Percentiles rank a stretch among this genome's conserved stretches.
Conservation (phyloP, 2,113 vertebrate species). For the Hemiscyllium ocellatum region DNA sequence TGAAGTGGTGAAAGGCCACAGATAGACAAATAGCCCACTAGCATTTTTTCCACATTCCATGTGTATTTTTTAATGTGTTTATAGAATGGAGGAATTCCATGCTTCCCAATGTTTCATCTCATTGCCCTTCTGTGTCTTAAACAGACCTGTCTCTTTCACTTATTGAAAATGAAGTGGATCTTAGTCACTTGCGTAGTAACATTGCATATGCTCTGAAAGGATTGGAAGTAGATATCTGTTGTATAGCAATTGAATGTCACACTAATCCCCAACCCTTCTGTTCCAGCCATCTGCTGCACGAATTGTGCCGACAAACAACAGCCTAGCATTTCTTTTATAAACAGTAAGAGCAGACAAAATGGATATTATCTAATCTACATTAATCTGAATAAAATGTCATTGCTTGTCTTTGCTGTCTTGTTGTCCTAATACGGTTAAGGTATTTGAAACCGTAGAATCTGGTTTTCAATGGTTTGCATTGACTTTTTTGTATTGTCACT, state of each 20-base stretch:
- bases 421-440: background rate
- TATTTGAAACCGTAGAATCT: background rate
- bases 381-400: slow-evolving; percentile 26
- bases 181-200: slow-evolving; percentile 2
- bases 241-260: slow-evolving; percentile 28
- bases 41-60: background rate
- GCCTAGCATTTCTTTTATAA: background rate
- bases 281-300: slow-evolving; percentile 16
- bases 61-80: background rate
- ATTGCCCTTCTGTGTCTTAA: background rate
- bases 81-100: background rate
- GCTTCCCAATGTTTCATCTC: background rate
- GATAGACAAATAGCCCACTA: background rate
- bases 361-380: background rate
- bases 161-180: slow-evolving; percentile 15
- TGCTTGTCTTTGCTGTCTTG: background rate
- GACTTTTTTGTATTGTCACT: background rate
- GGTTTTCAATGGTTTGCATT: background rate
- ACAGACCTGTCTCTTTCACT: background rate
- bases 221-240: slow-evolving; percentile 30
- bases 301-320: slow-evolving; percentile 12
- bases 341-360: background rate
- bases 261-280: slow-evolving; percentile 33
- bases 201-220: slow-evolving; percentile 21
- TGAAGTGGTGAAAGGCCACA: background rate